Conservation (phyloP, 2,113 vertebrate species). For the Dasyornis broadbenti region DNA sequence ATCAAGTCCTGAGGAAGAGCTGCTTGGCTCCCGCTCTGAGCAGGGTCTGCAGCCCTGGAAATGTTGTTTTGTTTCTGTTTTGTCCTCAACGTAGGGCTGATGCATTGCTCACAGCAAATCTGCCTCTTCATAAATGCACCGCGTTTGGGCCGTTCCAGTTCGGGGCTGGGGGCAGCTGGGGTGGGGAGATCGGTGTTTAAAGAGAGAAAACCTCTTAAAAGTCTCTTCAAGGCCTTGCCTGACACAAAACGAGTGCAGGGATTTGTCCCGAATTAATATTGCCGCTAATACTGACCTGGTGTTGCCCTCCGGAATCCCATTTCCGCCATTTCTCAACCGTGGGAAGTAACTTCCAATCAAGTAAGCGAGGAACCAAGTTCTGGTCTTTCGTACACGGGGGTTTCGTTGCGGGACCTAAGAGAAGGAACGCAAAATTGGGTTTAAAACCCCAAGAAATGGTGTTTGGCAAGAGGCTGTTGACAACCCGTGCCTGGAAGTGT, state of each 20-base stretch:
- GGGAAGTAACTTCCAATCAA: background rate
- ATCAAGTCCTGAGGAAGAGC: background rate
- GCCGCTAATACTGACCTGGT: background rate
- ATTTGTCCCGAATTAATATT: rapidly evolving
- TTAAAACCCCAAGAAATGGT: background rate
- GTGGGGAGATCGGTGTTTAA: background rate
- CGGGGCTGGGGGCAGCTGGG: rapidly evolving
- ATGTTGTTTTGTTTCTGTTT: background rate
- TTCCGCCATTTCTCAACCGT: background rate
- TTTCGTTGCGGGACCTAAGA: background rate
- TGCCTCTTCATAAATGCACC: rapidly evolving
- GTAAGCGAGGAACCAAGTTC: rapidly evolving
- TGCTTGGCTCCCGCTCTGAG: background rate
- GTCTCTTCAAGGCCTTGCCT: background rate
- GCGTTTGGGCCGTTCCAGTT: rapidly evolving
- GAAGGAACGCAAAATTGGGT: background rate
- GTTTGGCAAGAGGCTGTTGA: background rate
- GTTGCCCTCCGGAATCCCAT: rapidly evolving
- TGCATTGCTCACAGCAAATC: background rate
- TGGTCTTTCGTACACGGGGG: rapidly evolving
- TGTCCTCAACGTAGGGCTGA: background rate
- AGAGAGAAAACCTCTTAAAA: background rate
- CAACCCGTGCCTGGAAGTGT: rapidly evolving
- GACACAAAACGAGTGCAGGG: background rate
- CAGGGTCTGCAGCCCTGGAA: background rate